Conservation (phyloP, 2,888 invertebrate genomes). For the Ophioninae sp. region DNA sequence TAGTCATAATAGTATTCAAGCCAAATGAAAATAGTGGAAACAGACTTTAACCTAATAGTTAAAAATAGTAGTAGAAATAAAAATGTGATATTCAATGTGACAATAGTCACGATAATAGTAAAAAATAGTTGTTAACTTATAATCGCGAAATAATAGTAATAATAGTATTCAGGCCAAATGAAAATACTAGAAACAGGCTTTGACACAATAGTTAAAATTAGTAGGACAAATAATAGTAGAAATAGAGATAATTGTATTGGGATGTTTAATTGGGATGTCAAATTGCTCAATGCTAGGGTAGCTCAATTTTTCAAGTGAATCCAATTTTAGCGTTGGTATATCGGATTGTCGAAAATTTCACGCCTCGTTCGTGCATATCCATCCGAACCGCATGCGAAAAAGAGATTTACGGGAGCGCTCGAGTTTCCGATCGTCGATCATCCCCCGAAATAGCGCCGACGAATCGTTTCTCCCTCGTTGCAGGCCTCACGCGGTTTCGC, state of each 20-base stretch:
- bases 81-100: no score
- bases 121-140: not conserved
- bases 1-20: not conserved
- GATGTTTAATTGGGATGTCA: not conserved
- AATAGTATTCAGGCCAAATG: not conserved
- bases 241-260: no score
- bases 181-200: not conserved
- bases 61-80: not conserved
- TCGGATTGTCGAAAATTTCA: not conserved
- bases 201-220: not conserved
- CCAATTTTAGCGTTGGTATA: not conserved
- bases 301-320: not conserved
- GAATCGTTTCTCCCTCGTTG: not conserved
- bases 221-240: not conserved
- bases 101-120: not conserved
- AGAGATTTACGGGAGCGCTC: not conserved
- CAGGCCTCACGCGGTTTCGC: not conserved
- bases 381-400: not conserved
- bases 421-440: conserved; percentile 19
- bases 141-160: not conserved
- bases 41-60: not conserved
- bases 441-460: conserved; percentile 19
- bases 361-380: not conserved
- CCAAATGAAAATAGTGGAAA: not conserved
- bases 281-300: not conserved